phyloP scores from a whole-genome alignment of 2,797 vertebrate species.

The Zalophus californianus region DNA sequence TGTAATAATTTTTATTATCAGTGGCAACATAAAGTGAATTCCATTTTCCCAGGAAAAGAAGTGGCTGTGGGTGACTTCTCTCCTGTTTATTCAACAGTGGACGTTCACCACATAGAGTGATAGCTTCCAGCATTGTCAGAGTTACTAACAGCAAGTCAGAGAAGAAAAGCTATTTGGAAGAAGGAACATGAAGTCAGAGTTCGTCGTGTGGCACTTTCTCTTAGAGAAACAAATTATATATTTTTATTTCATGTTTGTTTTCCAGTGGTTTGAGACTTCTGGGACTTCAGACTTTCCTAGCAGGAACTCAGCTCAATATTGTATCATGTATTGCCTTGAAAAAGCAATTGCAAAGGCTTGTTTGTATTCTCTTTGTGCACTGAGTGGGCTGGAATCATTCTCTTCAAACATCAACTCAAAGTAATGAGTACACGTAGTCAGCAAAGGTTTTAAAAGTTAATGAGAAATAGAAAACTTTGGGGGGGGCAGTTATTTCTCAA shows the following conservation, averaged over 20 bases:
- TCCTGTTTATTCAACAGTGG: neutral
- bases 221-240: constrained; percentile 15
- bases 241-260: constrained; percentile 62
- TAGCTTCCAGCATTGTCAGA: neutral
- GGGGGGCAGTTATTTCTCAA: constrained; percentile 18
- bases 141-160: constrained; percentile 16
- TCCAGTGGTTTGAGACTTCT: constrained; percentile 50
- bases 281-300: constrained; percentile 55
- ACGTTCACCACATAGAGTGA: neutral
- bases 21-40: neutral
- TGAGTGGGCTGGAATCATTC: constrained; percentile 42
- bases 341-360: constrained; percentile 68
- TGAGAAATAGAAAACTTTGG: constrained; percentile 70
- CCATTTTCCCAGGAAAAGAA: neutral
- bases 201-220: constrained; percentile 35
- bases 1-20: neutral
- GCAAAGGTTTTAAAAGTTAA: constrained; percentile 76
- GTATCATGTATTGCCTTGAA: constrained; percentile 68
- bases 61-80: neutral
- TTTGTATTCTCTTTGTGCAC: constrained; percentile 78
- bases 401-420: constrained; percentile 72
- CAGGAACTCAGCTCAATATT: constrained; percentile 71
- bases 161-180: constrained; percentile 23
- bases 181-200: constrained; percentile 23
- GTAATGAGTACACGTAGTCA: constrained; percentile 73